A percentile compares a stretch with the other conserved stretches of the same genome.
These are phyloP conservation scores for Ypsolopha sequella DNA, from an alignment of 2,888 invertebrate species.

Conservation along the genomic window DNA sequence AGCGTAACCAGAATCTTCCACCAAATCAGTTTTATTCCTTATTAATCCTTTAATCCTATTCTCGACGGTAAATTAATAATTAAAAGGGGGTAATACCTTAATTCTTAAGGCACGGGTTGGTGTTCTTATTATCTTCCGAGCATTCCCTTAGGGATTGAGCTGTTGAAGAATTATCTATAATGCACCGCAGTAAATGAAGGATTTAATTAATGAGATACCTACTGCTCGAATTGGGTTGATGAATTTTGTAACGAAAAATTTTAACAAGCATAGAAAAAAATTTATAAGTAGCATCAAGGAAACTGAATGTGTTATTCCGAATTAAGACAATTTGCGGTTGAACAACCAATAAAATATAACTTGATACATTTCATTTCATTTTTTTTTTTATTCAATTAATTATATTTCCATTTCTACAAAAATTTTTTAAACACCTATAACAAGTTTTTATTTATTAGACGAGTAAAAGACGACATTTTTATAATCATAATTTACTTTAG, in stretches of 20 bases:
- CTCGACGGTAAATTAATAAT: conserved; percentile 52
- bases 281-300: no score
- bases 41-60: conserved; percentile 41
- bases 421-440: no score
- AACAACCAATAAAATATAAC: no score
- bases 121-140: conserved; percentile 15
- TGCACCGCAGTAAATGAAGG: conserved; percentile 21
- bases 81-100: conserved; percentile 45
- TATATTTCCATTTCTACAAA: no score
- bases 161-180: conserved; percentile 33
- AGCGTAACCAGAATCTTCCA: conserved; percentile 11
- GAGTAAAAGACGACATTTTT: no score
- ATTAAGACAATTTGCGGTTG: no score
- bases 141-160: neutral
- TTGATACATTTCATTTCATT: no score
- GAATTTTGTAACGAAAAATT: neutral
- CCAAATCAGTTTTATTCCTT: conserved; percentile 22
- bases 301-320: no score
- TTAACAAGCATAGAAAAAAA: no score
- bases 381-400: no score
- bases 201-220: conserved; percentile 16
- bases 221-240: conserved; percentile 1
- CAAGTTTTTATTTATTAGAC: no score
- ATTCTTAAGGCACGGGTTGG: conserved; percentile 22
- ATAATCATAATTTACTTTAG: no score